phyloP scores from a whole-genome alignment of 2,797 vertebrate species.

The Coregonus sp. region DNA sequence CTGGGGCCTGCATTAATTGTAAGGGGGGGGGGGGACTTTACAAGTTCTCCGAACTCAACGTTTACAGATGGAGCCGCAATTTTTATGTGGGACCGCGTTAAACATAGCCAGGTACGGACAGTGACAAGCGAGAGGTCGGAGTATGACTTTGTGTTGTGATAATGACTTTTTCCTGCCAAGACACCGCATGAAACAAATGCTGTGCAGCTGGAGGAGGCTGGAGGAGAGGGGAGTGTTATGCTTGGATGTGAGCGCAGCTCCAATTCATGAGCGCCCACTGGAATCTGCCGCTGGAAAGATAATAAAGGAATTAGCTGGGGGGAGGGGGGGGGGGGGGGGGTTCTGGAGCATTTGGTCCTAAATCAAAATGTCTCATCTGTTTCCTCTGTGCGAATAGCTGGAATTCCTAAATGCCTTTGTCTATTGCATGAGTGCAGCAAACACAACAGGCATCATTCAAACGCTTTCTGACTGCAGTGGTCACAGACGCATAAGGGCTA shows the following conservation, averaged over 20 bases:
- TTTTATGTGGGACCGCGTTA: conserved; percentile 52
- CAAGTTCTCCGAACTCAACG: conserved; percentile 33
- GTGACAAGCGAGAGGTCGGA: conserved; percentile 69
- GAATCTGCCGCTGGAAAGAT: conserved; percentile 91
- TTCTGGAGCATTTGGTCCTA: conserved; percentile 86
- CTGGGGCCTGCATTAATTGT: conserved; percentile 73
- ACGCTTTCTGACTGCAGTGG: conserved; percentile 23
- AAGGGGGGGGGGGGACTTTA: conserved; percentile 52
- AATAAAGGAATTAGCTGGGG: conserved; percentile 90
- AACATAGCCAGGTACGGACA: conserved; percentile 63
- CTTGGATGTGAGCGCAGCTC: conserved; percentile 79
- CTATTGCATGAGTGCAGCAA: conserved; percentile 72
- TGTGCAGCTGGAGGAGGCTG: conserved; percentile 48
- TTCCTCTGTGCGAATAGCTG: conserved; percentile 89
- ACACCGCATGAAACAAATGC: conserved; percentile 57
- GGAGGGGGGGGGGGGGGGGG: conserved; percentile 55
- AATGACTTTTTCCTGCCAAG: conserved; percentile 78
- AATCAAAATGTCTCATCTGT: conserved; percentile 95
- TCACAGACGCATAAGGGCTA: conserved; percentile 31
- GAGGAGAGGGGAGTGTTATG: conserved; percentile 75
- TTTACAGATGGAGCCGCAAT: conserved; percentile 48
- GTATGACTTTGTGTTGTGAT: conserved; percentile 62
- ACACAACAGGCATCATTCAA: conserved; percentile 43
- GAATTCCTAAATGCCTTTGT: conserved; percentile 89
- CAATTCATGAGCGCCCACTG: conserved; percentile 84